These are phyloP conservation scores for Cephus nigrinus DNA, from an alignment of 2,888 invertebrate genomes.

Conservation along the genomic window DNA sequence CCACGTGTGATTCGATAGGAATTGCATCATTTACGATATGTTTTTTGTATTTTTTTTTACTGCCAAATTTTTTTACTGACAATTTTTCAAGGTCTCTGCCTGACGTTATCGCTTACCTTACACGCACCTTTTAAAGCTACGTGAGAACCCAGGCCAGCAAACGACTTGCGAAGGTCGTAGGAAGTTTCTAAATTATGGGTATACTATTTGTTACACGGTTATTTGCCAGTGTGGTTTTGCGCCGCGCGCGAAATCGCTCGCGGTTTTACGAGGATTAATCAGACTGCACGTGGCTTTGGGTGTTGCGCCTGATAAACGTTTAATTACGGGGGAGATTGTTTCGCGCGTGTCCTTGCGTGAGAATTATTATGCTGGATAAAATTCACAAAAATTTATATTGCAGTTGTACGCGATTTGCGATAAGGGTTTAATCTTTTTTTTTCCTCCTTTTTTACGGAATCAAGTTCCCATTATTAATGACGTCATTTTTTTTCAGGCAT, in stretches of 20 bases:
- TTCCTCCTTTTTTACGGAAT: neutral
- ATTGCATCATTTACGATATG: too few species aligned
- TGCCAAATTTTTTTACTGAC: neutral
- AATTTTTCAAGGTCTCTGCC: neutral
- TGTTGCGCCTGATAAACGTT: neutral
- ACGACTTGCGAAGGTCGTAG: neutral
- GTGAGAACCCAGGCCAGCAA: neutral
- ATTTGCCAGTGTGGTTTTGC: slow-evolving; percentile 22
- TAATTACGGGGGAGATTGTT: neutral
- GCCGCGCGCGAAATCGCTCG: slow-evolving; percentile 24
- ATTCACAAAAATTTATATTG: neutral
- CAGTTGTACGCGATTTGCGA: neutral
- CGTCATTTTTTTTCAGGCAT: slow-evolving; percentile 72
- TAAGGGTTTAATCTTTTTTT: neutral
- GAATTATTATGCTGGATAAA: neutral
- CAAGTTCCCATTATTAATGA: neutral
- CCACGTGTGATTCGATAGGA: too few species aligned
- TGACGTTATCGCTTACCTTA: neutral
- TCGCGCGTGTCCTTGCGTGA: neutral
- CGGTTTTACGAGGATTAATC: slow-evolving; percentile 22
- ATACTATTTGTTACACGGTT: slow-evolving; percentile 40
- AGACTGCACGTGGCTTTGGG: neutral
- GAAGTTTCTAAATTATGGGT: slow-evolving; percentile 41
- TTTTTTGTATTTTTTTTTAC: neutral
- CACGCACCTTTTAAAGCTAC: neutral